Conservation (phyloP, 2,797 vertebrate genomes). For the Steatocranus sp. region DNA sequence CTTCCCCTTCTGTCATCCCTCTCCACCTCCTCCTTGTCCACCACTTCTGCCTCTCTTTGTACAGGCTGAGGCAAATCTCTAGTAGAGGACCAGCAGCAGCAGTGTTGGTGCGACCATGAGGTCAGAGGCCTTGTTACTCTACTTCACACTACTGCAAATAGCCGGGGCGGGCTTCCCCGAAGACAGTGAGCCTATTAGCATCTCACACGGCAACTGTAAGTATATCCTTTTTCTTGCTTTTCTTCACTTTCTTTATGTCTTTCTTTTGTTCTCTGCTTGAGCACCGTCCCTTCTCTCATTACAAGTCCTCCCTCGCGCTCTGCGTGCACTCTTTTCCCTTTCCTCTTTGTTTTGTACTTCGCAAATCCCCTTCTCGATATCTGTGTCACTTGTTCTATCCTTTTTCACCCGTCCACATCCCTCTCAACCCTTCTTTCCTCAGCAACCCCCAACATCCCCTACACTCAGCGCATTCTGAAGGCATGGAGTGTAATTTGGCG, state of each 20-base stretch:
- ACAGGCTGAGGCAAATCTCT: slow-evolving; percentile 89
- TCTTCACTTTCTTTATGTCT: not conserved
- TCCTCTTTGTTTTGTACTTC: slow-evolving; percentile 19
- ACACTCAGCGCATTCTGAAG: slow-evolving; percentile 45
- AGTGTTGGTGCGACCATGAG: slow-evolving; percentile 90
- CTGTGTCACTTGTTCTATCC: slow-evolving; percentile 31
- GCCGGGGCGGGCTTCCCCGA: slow-evolving; percentile 96
- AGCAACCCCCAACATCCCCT: not conserved
- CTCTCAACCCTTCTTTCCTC: slow-evolving; percentile 28
- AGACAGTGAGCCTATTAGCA: slow-evolving; percentile 98
- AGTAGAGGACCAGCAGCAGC: slow-evolving; percentile 73
- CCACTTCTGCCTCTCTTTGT: slow-evolving; percentile 26
- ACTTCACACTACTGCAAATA: slow-evolving; percentile 93
- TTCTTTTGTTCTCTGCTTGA: not conserved
- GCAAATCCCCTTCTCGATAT: slow-evolving; percentile 18
- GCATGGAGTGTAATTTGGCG: slow-evolving; percentile 62
- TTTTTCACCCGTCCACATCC: slow-evolving; percentile 25
- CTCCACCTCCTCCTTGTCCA: not conserved
- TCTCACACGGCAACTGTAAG: slow-evolving; percentile 99
- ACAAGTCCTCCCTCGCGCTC: slow-evolving; percentile 14
- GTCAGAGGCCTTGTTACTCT: slow-evolving; percentile 97
- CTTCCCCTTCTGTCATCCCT: not conserved
- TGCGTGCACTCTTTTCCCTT: slow-evolving; percentile 6
- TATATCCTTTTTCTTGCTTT: slow-evolving; percentile 30
- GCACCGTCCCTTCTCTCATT: slow-evolving; percentile 9